phyloP scores from a whole-genome alignment of 2,797 vertebrate genomes.

The Squalus acanthias region DNA sequence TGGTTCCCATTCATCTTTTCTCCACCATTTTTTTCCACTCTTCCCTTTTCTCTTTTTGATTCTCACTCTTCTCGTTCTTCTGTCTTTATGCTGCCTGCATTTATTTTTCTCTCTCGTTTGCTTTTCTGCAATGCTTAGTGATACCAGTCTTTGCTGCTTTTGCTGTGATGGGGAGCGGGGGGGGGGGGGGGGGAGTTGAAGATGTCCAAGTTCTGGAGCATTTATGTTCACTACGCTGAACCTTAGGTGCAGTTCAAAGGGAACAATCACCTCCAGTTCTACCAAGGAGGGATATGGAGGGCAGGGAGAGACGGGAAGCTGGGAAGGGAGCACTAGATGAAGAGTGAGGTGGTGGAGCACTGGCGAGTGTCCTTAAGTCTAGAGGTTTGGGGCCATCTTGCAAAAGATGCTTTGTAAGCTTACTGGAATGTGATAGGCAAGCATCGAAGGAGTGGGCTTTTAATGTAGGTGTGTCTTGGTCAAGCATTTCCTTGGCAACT shows the following conservation, averaged over 20 bases:
- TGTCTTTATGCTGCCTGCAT: neutral
- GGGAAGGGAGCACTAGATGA: neutral
- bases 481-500: neutral
- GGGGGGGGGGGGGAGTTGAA: neutral
- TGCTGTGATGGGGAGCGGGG: neutral
- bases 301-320: neutral
- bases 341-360: neutral
- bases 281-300: neutral
- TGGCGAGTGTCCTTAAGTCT: neutral
- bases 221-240: neutral
- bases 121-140: neutral
- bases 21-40: neutral
- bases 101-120: neutral
- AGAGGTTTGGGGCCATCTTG: neutral
- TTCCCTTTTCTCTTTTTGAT: neutral
- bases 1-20: neutral
- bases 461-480: neutral
- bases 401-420: neutral
- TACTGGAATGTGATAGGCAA: neutral
- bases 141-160: neutral
- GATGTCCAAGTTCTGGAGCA: neutral
- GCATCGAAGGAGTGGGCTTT: neutral
- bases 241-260: neutral
- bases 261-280: neutral
- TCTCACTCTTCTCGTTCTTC: neutral